Conservation (phyloP, 2,888 invertebrate species). For the Andrena dorsata region DNA sequence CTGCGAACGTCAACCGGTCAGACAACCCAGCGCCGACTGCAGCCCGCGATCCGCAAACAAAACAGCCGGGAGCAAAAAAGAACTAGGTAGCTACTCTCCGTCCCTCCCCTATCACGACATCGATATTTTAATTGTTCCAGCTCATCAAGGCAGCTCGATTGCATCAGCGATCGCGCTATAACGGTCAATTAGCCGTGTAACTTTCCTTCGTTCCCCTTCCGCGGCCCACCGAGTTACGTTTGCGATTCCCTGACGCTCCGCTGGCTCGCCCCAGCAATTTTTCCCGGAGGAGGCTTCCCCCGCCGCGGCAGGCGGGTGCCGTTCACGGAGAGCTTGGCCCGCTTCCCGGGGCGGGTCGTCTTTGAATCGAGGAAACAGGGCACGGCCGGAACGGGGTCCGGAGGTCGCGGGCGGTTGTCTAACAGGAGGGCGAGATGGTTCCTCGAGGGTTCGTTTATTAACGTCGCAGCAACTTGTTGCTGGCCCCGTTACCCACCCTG, state of each 20-base stretch:
- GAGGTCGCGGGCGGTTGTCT: constrained; percentile 43
- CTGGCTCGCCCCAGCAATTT: constrained; percentile 10
- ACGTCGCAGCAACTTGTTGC: constrained; percentile 83
- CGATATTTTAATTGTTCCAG: constrained; percentile 56
- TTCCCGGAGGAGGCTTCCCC: not conserved
- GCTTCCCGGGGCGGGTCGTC: not conserved
- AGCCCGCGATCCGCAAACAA: constrained; percentile 21
- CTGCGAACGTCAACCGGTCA: constrained; percentile 33
- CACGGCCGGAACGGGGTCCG: constrained; percentile 3
- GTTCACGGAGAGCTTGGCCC: constrained; percentile 1
- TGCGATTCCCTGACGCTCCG: constrained; percentile 24
- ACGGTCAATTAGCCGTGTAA: constrained; percentile 49
- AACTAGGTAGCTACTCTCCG: not conserved
- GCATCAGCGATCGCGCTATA: constrained; percentile 47
- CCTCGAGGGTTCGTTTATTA: constrained; percentile 82
- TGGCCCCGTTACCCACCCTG: constrained; percentile 70
- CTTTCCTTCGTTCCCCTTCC: constrained; percentile 38
- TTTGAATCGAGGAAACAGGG: constrained; percentile 23
- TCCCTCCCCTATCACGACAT: constrained; percentile 34
- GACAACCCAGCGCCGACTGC: constrained; percentile 6
- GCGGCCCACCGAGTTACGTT: constrained; percentile 17
- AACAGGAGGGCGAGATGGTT: constrained; percentile 64
- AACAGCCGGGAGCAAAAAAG: constrained; percentile 30
- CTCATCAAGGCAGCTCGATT: constrained; percentile 43
- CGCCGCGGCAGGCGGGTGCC: not conserved